Evolutionary conservation across 2,797 vertebrate species (phyloP), one percentile per base, ranked within the genome.

Genomic region (Anabacerthia variegaticeps): DNA sequence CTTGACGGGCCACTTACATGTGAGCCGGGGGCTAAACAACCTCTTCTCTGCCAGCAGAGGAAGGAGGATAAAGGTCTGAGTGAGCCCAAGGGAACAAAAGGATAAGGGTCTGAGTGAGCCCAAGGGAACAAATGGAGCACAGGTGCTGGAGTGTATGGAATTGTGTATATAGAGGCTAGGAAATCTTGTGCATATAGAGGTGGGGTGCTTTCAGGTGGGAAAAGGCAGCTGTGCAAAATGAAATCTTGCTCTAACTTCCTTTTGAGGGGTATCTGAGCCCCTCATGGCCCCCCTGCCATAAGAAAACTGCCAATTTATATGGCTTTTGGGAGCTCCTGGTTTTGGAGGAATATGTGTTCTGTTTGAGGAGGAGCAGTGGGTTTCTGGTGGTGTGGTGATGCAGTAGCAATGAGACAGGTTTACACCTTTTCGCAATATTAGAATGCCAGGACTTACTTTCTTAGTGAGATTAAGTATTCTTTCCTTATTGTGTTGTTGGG

Each of bases 1-100:
- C 7, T 0, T 4, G 24, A 56, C 8, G 54, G 17, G 16, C 14
- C 49, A 3, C 2, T 20, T 43, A 10, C 3, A 12, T 0, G 1
- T 30, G 58, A 59, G 34, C 21, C 18, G 21, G 26, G 13, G 21
- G 3, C 34, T 66, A 71, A 67, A 41, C 14, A 27, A 15, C 48
- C 5, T 37, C 55, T 30, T 14, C 9, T 82, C 18, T 85, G 9
- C 2, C 2, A 54, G 7, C 16, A 48, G 49, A 54, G 32, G 20
- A 65, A 62, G 28, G 23, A 77, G 8, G 3, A 52, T 27, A 66
- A 68, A 18, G 3, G 13, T 65, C 43, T 43, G 21, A 61, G 15
- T 65, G 62, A 71, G 30, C 52, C 9, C 23, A 13, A 17, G 5
- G 21, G 5, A 48, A 5, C 8, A 58, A 63, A 58, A 76, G 8